Evolutionary conservation across 2,797 vertebrate species (phyloP).

Genomic region (Sarcoramphus papa): DNA sequence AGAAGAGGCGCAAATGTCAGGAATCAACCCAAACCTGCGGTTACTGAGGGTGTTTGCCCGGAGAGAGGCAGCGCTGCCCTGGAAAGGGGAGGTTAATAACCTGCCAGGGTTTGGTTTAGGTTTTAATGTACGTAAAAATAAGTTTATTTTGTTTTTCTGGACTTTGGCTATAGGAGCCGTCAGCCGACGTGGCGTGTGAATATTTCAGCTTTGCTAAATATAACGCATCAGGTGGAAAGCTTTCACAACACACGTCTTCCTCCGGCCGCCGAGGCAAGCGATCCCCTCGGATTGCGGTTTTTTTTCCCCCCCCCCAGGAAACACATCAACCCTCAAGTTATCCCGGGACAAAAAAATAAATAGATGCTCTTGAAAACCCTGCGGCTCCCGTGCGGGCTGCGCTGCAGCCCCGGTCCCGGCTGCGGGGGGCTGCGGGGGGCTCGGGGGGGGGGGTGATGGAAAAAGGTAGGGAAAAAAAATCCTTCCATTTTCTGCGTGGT

Average conservation of each 20-base stretch:
- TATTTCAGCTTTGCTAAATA: neutral
- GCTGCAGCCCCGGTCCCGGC: neutral
- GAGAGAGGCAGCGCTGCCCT: neutral
- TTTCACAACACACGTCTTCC: neutral
- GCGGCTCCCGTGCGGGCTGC: neutral
- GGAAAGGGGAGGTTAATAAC: neutral
- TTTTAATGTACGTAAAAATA: neutral
- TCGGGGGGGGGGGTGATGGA: neutral
- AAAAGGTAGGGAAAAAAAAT: neutral
- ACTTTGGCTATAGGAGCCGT: neutral
- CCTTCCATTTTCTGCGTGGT: neutral
- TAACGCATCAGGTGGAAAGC: slow-evolving; percentile 43
- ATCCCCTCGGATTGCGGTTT: neutral
- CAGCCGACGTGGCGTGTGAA: neutral
- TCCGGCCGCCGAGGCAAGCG: neutral
- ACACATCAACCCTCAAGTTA: neutral
- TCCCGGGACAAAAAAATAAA: neutral
- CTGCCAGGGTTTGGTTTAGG: neutral
- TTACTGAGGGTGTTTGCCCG: neutral
- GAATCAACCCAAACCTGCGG: neutral
- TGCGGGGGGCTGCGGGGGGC: neutral
- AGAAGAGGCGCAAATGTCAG: neutral
- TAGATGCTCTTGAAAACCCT: neutral
- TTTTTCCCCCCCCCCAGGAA: neutral
- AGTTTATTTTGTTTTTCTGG: neutral